phyloP scores from a whole-genome alignment of 1,140 invertebrate species.

The Myzus persicae region DNA sequence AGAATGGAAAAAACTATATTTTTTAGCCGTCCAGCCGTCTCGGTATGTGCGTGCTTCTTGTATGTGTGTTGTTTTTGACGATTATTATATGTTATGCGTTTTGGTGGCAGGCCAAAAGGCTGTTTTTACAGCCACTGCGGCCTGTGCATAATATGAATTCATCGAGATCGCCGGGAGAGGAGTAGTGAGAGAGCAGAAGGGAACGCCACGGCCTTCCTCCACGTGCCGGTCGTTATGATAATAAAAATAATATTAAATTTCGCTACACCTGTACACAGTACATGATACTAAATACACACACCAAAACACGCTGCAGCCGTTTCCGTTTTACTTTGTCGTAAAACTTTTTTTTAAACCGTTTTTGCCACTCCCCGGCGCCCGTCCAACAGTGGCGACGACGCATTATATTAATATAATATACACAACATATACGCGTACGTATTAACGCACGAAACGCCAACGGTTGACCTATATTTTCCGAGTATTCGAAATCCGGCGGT shows the following conservation, averaged over 20 bases:
- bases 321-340: background rate
- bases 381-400: background rate
- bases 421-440: too few relatives aligned
- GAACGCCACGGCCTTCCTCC: background rate
- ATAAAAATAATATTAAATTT: constrained; percentile 2
- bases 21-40: background rate
- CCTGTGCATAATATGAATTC: background rate
- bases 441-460: background rate
- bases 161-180: background rate
- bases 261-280: constrained; percentile 16
- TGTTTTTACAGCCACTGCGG: background rate
- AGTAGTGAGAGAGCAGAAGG: background rate
- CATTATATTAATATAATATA: too few relatives aligned
- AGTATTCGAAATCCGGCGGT: background rate
- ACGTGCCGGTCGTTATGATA: background rate
- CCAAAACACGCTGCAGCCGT: background rate
- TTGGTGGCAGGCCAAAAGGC: constrained; percentile 16
- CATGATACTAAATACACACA: background rate
- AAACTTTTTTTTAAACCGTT: constrained; percentile 2
- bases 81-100: background rate
- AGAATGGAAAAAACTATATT: background rate
- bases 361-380: background rate
- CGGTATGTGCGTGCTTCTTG: background rate
- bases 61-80: background rate
- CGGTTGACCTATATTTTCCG: constrained; percentile 38